Evolutionary conservation across 2,888 invertebrate species (phyloP), one percentile per base, ranked within the genome.

Genomic region (Agrochola lychnidis): DNA sequence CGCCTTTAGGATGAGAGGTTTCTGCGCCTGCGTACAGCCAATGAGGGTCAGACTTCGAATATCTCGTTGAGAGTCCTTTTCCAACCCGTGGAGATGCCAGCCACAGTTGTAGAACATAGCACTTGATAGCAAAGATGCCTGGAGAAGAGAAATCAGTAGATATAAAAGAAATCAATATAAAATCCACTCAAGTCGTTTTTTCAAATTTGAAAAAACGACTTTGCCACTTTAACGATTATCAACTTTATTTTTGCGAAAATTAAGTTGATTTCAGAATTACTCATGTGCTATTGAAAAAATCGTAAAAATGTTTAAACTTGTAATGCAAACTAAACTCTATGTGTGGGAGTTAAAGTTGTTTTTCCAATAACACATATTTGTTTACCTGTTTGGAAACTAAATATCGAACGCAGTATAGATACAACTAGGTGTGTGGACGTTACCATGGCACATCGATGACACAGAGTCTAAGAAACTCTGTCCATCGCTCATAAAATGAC

Each of bases 1-100:
- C 3, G 97, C 97, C 81, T 96, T 97, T 6, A 97, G 91, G 51
- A 96, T 90, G 3, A 96, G 90, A 2, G 97, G 95, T 64, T 95
- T 95, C 82, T 97, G 96, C 45, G 97, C 94, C 83, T 96, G 94
- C n/a, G 93, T 90, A 88, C 95, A 94, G 36, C 95, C 94, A 42
- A 97, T 94, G 9, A 95, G 88, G n/a, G 96, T 92, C 10, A 95
- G 87, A 6, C 89, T 88, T 19, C 95, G 89, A 53, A 95, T 91
- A 73, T 95, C 94, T 5, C 85, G 89, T 64, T 91, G 90, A 9
- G 91, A 79, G n/a, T 87, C 79, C 40, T 87, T 89, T 40, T 93
- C 90, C 59, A 91, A 69, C 7, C 91, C 87, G 69, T 93, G 92
- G 57, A 94, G 78, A 77, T 96, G 93, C 96, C 96, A 96, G 48